Evolutionary conservation across 2,888 invertebrate species (phyloP).

Genomic region (Andricus curvator): DNA sequence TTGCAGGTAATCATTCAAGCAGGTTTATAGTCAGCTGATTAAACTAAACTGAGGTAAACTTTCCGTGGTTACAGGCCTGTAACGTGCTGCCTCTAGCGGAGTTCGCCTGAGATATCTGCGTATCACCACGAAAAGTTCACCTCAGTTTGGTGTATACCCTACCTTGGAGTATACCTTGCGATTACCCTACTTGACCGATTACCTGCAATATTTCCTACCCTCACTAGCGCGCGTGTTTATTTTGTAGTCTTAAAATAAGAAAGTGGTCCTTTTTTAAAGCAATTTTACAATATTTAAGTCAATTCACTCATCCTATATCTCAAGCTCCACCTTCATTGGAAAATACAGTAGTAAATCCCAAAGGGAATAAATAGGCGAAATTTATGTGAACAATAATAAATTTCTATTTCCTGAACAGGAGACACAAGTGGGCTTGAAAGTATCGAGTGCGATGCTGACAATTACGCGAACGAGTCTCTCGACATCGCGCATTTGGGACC

Average conservation of each 20-base stretch:
- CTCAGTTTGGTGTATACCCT: too few relatives aligned
- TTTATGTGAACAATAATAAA: slow-evolving; percentile 9
- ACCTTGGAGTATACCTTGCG: too few relatives aligned
- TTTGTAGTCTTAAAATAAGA: neutral
- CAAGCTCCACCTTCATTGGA: neutral
- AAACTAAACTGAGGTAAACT: too few relatives aligned
- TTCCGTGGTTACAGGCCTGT: too few relatives aligned
- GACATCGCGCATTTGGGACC: neutral
- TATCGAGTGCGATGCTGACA: neutral
- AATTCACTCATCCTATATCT: neutral
- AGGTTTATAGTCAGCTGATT: too few relatives aligned
- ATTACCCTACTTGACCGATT: too few relatives aligned
- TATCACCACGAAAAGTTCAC: too few relatives aligned
- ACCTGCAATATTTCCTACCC: too few relatives aligned
- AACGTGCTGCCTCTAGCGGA: too few relatives aligned
- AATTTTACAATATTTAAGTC: neutral
- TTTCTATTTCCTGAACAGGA: slow-evolving; percentile 1
- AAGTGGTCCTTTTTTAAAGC: neutral
- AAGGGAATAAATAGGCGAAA: neutral
- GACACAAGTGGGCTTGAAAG: neutral
- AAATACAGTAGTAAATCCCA: neutral
- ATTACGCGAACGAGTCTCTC: neutral
- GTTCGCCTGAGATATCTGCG: too few relatives aligned
- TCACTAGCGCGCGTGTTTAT: too few relatives aligned
- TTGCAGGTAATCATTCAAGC: too few relatives aligned